A percentile compares a stretch with the other conserved stretches of the same genome.
These are phyloP conservation scores for Myotis daubentonii DNA, from an alignment of 2,797 vertebrate species.

Conservation along the genomic window DNA sequence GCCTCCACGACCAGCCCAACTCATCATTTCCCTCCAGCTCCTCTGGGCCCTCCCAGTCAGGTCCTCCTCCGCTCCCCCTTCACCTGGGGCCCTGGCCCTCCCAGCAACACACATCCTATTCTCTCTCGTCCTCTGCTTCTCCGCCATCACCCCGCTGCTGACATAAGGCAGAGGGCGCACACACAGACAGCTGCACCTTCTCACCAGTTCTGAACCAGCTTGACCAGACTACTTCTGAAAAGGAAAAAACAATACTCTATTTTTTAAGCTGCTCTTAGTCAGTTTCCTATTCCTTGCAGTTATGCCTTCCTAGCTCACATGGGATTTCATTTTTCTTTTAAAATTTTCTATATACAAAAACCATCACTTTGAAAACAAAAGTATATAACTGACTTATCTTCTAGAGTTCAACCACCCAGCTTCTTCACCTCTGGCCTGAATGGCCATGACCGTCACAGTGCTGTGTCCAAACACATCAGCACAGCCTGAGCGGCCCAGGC, in stretches of 20 bases:
- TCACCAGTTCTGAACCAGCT: background rate
- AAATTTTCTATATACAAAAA: background rate
- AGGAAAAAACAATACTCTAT: background rate
- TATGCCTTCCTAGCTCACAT: background rate
- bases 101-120: background rate
- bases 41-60: background rate
- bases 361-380: constrained; percentile 15
- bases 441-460: background rate
- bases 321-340: background rate
- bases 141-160: too few species aligned
- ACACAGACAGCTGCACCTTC: background rate
- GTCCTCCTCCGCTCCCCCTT: background rate
- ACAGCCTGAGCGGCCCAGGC: background rate
- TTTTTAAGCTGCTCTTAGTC: background rate
- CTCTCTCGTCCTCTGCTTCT: background rate
- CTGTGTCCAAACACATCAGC: too few species aligned
- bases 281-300: background rate
- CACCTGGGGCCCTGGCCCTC: background rate
- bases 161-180: background rate
- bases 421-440: background rate
- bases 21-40: background rate
- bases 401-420: background rate
- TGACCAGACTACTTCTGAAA: background rate
- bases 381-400: background rate
- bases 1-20: background rate